phyloP scores from a whole-genome alignment of 2,888 invertebrate genomes.

The Scaptomyza caliginosa region DNA sequence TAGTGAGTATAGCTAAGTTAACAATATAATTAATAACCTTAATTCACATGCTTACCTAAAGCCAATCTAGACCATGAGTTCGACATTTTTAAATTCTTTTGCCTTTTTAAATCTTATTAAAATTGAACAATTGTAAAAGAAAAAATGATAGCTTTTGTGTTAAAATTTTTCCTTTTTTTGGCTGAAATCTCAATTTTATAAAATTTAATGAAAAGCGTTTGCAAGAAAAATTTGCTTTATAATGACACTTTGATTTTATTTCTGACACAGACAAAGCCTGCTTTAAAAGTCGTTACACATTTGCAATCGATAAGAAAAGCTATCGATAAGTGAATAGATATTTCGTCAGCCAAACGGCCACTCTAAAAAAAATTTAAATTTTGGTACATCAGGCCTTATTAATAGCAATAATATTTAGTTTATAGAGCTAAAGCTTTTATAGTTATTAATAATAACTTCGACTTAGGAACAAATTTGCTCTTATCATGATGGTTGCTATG shows the following conservation, averaged over 20 bases:
- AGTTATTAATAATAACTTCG: neutral
- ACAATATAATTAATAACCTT: neutral
- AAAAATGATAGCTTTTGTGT: neutral
- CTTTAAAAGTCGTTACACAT: constrained; percentile 1
- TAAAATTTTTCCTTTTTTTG: neutral
- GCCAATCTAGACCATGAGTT: constrained; percentile 43
- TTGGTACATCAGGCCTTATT: too few species aligned
- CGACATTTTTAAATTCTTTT: constrained; percentile 36
- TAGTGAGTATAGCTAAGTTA: neutral
- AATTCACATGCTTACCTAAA: constrained; percentile 39
- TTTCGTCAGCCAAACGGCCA: neutral
- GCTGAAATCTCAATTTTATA: neutral
- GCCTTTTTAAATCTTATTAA: neutral
- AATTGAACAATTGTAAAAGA: neutral
- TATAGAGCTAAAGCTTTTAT: too few species aligned
- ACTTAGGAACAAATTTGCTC: neutral
- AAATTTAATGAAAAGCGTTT: constrained; percentile 2
- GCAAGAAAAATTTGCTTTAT: constrained; percentile 13
- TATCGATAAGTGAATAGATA: constrained; percentile 10
- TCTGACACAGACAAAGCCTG: constrained; percentile 16
- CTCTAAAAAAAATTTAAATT: neutral
- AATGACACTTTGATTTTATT: constrained; percentile 5
- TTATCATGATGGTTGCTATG: constrained; percentile 35
- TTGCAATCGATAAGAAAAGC: neutral
- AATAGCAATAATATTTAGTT: too few species aligned